A percentile compares a stretch with the other conserved stretches of the same genome.
phyloP scores from a whole-genome alignment of 2,113 vertebrate species.

The Physeter macrocephalus region DNA sequence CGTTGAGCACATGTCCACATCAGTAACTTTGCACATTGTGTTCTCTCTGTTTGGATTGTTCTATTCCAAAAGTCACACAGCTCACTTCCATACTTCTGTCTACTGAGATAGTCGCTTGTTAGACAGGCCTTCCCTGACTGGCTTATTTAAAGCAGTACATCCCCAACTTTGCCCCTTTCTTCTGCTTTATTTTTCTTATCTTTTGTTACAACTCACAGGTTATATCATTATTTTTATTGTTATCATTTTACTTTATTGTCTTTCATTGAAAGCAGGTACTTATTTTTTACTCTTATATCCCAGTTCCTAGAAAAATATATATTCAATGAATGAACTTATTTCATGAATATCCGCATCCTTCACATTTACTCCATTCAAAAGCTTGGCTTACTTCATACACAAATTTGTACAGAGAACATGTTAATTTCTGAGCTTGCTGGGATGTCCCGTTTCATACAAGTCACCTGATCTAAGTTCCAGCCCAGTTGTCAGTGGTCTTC shows the following conservation, averaged over 20 bases:
- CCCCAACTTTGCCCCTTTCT: neutral
- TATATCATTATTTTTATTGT: neutral
- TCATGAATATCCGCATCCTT: neutral
- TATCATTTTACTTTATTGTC: neutral
- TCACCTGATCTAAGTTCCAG: neutral
- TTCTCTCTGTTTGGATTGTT: neutral
- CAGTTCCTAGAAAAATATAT: neutral
- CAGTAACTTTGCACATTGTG: neutral
- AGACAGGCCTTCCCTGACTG: neutral
- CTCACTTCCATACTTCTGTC: neutral
- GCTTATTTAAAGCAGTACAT: neutral
- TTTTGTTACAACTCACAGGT: neutral
- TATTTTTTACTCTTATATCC: neutral
- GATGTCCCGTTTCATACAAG: neutral
- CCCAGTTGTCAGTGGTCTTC: neutral
- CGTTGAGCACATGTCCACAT: accelerated
- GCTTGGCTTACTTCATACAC: neutral
- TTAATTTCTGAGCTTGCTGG: neutral
- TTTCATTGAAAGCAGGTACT: neutral
- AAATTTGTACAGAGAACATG: neutral
- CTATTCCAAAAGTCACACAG: neutral
- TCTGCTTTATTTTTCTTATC: neutral
- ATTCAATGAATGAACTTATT: neutral
- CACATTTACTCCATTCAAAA: neutral
- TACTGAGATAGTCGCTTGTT: neutral